A percentile compares a stretch with the other conserved stretches of the same genome.
Conservation (phyloP, 2,888 invertebrate genomes). For the Drosophila ustulata region DNA sequence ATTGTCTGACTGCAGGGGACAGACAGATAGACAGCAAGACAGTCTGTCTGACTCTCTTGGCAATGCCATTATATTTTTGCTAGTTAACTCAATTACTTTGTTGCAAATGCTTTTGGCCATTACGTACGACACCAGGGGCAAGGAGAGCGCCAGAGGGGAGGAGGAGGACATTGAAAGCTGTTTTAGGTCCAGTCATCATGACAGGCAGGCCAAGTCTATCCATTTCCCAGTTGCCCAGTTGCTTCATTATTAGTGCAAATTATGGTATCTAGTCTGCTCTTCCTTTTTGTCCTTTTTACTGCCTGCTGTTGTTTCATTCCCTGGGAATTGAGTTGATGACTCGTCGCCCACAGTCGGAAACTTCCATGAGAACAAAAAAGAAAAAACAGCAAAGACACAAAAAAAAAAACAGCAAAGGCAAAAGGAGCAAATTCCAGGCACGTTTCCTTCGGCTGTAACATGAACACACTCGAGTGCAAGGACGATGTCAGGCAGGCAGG, state of each 20-base stretch:
- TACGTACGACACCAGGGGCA: conserved; percentile 44
- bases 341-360: conserved; percentile 48
- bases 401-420: conserved; percentile 20
- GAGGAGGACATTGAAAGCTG: neutral
- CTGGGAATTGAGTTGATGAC: conserved; percentile 59
- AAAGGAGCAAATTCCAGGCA: conserved; percentile 58
- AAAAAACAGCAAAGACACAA: conserved; percentile 1
- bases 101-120: conserved; percentile 49
- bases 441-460: conserved; percentile 46
- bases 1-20: conserved; percentile 6
- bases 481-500: neutral
- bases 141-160: neutral
- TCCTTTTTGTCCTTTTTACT: conserved; percentile 45
- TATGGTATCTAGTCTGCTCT: conserved; percentile 37
- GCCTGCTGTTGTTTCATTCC: conserved; percentile 51
- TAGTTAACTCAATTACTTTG: conserved; percentile 69
- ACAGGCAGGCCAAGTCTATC: conserved; percentile 40
- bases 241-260: conserved; percentile 72
- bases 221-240: conserved; percentile 52
- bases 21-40: neutral
- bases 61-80: conserved; percentile 56
- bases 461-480: conserved; percentile 25
- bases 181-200: conserved; percentile 53
- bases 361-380: conserved; percentile 8
- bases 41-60: neutral